Conservation (phyloP, 1,140 invertebrate species). For the Drosophila mauritiana region DNA sequence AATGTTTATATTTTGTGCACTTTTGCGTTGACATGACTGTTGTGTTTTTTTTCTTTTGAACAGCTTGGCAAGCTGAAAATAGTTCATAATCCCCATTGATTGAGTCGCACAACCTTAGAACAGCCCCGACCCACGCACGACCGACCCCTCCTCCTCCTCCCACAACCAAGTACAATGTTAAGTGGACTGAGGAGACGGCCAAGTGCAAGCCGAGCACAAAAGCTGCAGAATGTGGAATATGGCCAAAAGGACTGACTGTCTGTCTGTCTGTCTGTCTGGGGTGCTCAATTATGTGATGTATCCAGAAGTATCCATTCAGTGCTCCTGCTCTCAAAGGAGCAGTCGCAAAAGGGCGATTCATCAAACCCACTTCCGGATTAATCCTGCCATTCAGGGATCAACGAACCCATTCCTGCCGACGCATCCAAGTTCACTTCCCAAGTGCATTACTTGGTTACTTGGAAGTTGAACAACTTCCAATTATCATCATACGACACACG, state of each 20-base stretch:
- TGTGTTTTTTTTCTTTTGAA: neutral
- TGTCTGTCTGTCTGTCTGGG: neutral
- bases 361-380: neutral
- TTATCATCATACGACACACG: neutral
- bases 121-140: neutral
- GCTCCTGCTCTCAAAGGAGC: neutral
- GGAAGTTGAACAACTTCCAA: conserved; percentile 9
- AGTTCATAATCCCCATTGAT: conserved; percentile 76
- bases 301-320: conserved; percentile 11
- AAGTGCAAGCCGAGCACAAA: conserved; percentile 17
- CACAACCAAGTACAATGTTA: conserved; percentile 29
- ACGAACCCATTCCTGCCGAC: neutral
- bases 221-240: conserved; percentile 20
- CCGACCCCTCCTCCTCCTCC: too few relatives aligned
- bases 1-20: neutral
- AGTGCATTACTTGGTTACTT: conserved; percentile 7
- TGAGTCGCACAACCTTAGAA: conserved; percentile 21
- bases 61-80: conserved; percentile 49
- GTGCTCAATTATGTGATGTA: conserved; percentile 37
- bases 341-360: conserved; percentile 6
- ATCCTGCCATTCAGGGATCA: neutral
- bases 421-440: conserved; percentile 3
- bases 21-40: neutral
- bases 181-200: conserved; percentile 16
- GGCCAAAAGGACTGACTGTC: conserved; percentile 6